Percentiles rank a stretch among this genome's conserved stretches.
phyloP scores from a whole-genome alignment of 2,113 vertebrate genomes.

The Indri indri region DNA sequence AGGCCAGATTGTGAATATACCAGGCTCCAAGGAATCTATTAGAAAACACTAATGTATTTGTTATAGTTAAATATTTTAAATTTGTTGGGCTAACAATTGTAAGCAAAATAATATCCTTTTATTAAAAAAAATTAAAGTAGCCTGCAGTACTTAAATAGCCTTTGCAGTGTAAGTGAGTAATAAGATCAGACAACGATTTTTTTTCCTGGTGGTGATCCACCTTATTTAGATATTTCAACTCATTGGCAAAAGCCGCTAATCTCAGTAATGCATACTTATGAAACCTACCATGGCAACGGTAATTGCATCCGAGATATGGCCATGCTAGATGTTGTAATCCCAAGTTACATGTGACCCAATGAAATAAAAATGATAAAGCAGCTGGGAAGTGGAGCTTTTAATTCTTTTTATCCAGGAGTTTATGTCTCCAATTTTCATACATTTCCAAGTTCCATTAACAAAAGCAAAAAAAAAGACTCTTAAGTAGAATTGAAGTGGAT shows the following conservation, averaged over 20 bases:
- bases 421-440: conserved; percentile 27
- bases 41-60: conserved; percentile 18
- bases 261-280: neutral
- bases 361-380: neutral
- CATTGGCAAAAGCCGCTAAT: neutral
- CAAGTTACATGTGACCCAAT: neutral
- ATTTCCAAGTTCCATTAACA: conserved; percentile 48
- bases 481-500: conserved; percentile 21
- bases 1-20: neutral
- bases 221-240: neutral
- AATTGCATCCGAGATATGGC: neutral
- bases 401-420: neutral
- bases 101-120: conserved; percentile 44
- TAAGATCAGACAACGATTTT: neutral
- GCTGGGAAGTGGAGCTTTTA: neutral
- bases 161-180: neutral
- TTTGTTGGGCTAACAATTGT: conserved; percentile 43
- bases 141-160: neutral
- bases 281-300: neutral
- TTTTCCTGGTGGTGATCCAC: neutral
- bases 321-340: neutral
- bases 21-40: neutral
- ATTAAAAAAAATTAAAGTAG: neutral
- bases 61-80: conserved; percentile 52
- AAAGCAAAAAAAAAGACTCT: neutral